Evolutionary conservation across 53 echinoderm and acorn worm species (phyloP).

Genomic region (Pentamera pediparva): DNA sequence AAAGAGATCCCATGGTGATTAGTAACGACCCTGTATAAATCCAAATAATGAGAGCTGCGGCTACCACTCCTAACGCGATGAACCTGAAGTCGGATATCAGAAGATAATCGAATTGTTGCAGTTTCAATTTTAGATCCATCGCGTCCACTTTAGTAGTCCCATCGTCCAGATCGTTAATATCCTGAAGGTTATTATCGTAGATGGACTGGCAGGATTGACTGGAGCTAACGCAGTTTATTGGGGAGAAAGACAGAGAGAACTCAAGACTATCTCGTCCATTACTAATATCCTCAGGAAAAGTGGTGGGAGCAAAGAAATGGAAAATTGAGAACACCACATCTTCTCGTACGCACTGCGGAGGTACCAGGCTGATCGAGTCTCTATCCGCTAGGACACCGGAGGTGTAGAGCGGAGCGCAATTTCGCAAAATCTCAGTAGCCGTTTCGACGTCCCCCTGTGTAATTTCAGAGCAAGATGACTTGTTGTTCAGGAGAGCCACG

Average conservation of each 20-base stretch:
- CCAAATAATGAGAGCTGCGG: constrained; percentile 60
- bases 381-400: background rate
- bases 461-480: constrained; percentile 48
- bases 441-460: constrained; percentile 34
- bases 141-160: constrained; percentile 32
- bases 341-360: background rate
- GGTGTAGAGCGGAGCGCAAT: constrained; percentile 36
- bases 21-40: constrained; percentile 56
- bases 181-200: constrained; percentile 39
- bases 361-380: background rate
- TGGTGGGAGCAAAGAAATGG: constrained; percentile 38
- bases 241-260: constrained; percentile 32
- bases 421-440: constrained; percentile 13
- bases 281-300: constrained; percentile 14
- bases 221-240: background rate
- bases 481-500: constrained; percentile 47
- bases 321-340: constrained; percentile 42
- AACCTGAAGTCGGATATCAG: constrained; percentile 42
- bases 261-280: constrained; percentile 8
- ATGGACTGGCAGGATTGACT: constrained; percentile 9
- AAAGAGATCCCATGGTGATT: constrained; percentile 43
- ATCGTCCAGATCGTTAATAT: constrained; percentile 1
- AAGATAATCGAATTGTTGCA: constrained; percentile 35
- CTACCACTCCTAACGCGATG: constrained; percentile 31
- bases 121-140: constrained; percentile 44